phyloP scores from a whole-genome alignment of 1,140 invertebrate genomes.

The Magallana ariakensis region DNA sequence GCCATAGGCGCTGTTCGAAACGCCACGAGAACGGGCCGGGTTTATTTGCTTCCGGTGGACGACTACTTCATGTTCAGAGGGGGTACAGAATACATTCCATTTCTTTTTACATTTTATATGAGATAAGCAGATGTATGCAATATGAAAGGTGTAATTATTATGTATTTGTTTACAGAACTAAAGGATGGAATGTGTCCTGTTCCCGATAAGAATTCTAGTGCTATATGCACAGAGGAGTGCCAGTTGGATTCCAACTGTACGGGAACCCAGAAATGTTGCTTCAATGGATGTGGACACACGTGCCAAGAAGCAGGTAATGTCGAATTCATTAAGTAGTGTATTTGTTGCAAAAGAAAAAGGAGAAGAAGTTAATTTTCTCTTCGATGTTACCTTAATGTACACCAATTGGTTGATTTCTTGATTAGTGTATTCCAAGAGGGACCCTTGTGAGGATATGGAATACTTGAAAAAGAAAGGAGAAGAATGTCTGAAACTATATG shows the following conservation, averaged over 20 bases:
- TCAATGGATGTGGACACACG: constrained; percentile 41
- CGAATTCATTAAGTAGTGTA: neutral
- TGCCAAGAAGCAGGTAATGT: constrained; percentile 25
- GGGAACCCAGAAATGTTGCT: constrained; percentile 44
- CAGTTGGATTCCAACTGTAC: constrained; percentile 31
- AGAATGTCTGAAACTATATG: too few species aligned
- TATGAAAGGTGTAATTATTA: too few species aligned
- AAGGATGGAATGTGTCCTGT: neutral
- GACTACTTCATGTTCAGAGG: constrained; percentile 10
- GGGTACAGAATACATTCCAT: neutral
- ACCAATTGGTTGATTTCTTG: neutral
- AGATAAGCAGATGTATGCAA: too few species aligned
- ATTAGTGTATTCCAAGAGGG: neutral
- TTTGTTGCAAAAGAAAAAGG: too few species aligned
- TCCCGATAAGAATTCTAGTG: neutral
- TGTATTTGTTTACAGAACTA: neutral
- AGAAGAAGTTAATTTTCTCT: too few species aligned
- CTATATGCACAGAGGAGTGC: constrained; percentile 28
- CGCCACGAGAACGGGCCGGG: neutral
- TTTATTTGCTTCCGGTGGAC: neutral
- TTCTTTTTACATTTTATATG: neutral
- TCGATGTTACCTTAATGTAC: too few species aligned
- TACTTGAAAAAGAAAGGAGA: neutral
- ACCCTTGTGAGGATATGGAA: neutral
- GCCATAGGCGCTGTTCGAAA: neutral